Evolutionary conservation across 2,113 vertebrate genomes (phyloP).

Genomic region (Dolichallabes microphthalmus): DNA sequence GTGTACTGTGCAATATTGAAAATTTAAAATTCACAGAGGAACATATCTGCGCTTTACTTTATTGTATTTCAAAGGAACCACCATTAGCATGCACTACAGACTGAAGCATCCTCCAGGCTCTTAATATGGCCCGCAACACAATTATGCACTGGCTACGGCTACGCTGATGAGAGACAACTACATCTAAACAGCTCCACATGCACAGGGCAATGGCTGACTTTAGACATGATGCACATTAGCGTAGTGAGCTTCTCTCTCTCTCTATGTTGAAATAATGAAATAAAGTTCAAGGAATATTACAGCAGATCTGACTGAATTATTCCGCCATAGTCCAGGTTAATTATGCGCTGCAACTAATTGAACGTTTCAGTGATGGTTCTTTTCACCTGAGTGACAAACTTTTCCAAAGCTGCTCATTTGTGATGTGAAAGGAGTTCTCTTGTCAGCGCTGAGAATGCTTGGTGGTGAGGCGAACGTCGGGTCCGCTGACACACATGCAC

Average conservation of each 20-base stretch:
- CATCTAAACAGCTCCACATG: constrained; percentile 34
- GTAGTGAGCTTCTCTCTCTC: not conserved
- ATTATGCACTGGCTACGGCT: constrained; percentile 30
- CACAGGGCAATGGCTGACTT: not conserved
- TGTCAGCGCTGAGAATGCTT: constrained; percentile 20
- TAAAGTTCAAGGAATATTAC: constrained; percentile 19
- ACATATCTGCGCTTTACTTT: constrained; percentile 10
- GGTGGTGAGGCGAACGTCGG: not conserved
- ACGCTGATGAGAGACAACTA: not conserved
- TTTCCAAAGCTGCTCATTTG: not conserved
- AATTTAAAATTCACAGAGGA: constrained; percentile 4
- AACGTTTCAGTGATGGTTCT: not conserved
- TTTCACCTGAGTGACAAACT: constrained; percentile 5
- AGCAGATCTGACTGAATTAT: constrained; percentile 12
- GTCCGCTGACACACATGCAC: not conserved
- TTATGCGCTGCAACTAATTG: constrained; percentile 8
- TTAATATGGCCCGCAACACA: constrained; percentile 39
- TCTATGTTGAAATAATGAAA: not conserved
- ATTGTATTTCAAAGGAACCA: constrained; percentile 9
- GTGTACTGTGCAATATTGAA: not conserved
- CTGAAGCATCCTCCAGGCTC: constrained; percentile 30
- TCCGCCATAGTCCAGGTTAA: not conserved
- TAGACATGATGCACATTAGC: not conserved
- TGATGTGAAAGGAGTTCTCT: not conserved
- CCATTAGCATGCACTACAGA: constrained; percentile 52